Base-by-base conservation (phyloP, 1,140 invertebrate species). In the Grapholita molesta region DNA sequence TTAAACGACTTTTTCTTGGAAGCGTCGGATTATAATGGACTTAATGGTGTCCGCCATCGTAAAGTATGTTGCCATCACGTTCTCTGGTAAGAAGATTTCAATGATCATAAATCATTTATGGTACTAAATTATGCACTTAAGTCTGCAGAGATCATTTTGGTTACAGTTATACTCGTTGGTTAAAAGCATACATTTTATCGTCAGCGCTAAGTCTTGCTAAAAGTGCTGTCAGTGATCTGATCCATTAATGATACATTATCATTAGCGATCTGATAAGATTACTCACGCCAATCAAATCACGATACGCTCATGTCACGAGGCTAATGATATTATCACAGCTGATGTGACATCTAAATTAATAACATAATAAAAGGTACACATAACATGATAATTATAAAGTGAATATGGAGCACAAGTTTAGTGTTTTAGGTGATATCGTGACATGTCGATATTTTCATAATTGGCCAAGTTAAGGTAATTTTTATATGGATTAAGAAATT, bases 1-100 rank as follows among this genome's bases (percentile, higher is more conserved):
- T 67, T 67, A 30, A 61, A 30, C 53, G 53, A 57, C 55, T 70
- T n/a, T n/a, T n/a, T 69, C 68, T 66, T 42, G 67, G 52, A 30
- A 61, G 11, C 11, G 18, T 55, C 15, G 12, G 42, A 57, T 18
- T 7, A 21, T 30, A 55, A 67, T 48, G 28, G 25, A 21, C 30
- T 76, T 70, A 73, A 72, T 64, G 75, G 64, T 73, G 53, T 70
- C 55, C 24, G 25, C 5, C 42, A n/a, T 61, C 55, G 55, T 61
- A 61, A 61, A 61, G 25, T 61, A 61, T 28, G 24, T 28, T 61
- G 55, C 55, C 55, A 61, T 61, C 25, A 61, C 25, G 55, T 15
- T 28, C n/a, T 25, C 30, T 25, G 25, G 24, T 61, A 61, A 12
- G 55, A 61, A 15, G 55, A 61, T 61, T 55, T 61, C 55, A 61